Base-by-base conservation (phyloP, 2,797 vertebrate genomes). In the Agapornis canus region DNA sequence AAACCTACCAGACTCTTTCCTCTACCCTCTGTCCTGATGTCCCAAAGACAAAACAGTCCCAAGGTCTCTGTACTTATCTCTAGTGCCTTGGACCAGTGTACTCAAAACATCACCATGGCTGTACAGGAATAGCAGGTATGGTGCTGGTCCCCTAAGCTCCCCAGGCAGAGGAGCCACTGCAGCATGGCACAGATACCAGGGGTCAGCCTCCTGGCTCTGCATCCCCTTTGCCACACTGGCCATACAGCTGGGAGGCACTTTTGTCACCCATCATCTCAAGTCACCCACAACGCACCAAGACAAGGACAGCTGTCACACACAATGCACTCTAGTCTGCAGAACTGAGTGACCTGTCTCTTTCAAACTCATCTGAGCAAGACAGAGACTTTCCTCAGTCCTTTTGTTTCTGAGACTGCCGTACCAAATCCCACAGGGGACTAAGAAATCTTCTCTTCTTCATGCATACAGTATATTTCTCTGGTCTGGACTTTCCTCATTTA, bases 221-320 rank as follows among this genome's bases (percentile, higher is more conserved):
- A 51, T 63, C 31, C 35, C 29, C 37, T 37, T 49, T 66, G 43
- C 48, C 80, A 31, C 8, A 0, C 48, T 8, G 14, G 45, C 56
- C 23, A 0, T 4, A 10, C 0, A 0, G 19, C 63, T 76, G 52
- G 51, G 32, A 61, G 59, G 45, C 49, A n/a, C 39, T 60, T 26
- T 52, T 82, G 57, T 8, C 10, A 3, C 39, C 39, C 19, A 1
- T 32, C 75, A 5, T 54, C 54, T 72, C 79, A 49, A 61, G 27
- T 29, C 63, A 42, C 31, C 39, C 66, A 29, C 31, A 69, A 35
- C 47, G 45, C 47, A 79, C 51, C 23, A 5, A 31, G 49, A 20
- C n/a, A 49, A 65, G 31, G 47, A 59, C 8, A 9, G 19, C 0
- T 56, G 40, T 18, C 40, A 77, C 57, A 12, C 32, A 25, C 2